Evolutionary conservation across 2,888 invertebrate species (phyloP).

Genomic region (Hirtodrosophila trivittata): DNA sequence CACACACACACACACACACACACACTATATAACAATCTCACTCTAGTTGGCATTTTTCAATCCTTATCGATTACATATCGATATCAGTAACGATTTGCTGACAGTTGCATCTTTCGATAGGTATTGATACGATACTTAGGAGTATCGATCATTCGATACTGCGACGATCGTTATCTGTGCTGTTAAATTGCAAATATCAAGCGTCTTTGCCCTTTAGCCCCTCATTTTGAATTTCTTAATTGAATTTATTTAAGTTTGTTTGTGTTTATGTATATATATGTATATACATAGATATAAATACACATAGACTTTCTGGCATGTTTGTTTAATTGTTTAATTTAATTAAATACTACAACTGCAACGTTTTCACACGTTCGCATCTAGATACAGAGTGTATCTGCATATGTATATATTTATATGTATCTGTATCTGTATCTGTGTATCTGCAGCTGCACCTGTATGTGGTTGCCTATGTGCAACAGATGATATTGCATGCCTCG

Average conservation of each 20-base stretch:
- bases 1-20: conserved; percentile 8
- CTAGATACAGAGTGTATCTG: conserved; percentile 18
- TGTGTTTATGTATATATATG: conserved; percentile 5
- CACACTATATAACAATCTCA: not conserved
- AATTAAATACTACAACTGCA: conserved; percentile 78
- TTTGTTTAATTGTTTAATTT: conserved; percentile 82
- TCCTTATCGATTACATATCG: too few species aligned
- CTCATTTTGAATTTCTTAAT: conserved; percentile 61
- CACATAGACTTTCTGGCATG: conserved; percentile 37
- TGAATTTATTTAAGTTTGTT: conserved; percentile 69
- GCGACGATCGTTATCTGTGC: too few species aligned
- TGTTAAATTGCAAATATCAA: conserved; percentile 47
- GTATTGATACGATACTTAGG: too few species aligned
- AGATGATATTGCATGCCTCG: conserved; percentile 65
- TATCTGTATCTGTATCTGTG: conserved; percentile 15
- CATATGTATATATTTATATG: conserved; percentile 10
- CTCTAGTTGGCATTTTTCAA: not conserved
- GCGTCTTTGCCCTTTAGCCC: conserved; percentile 30
- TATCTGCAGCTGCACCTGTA: not conserved
- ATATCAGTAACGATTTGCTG: too few species aligned
- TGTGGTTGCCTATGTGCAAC: conserved; percentile 54
- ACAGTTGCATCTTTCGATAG: too few species aligned
- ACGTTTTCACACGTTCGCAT: conserved; percentile 44
- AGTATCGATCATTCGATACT: too few species aligned
- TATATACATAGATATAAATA: conserved; percentile 1